Conservation (phyloP, 2,113 vertebrate species). For the Tragelaphus strepsiceros region DNA sequence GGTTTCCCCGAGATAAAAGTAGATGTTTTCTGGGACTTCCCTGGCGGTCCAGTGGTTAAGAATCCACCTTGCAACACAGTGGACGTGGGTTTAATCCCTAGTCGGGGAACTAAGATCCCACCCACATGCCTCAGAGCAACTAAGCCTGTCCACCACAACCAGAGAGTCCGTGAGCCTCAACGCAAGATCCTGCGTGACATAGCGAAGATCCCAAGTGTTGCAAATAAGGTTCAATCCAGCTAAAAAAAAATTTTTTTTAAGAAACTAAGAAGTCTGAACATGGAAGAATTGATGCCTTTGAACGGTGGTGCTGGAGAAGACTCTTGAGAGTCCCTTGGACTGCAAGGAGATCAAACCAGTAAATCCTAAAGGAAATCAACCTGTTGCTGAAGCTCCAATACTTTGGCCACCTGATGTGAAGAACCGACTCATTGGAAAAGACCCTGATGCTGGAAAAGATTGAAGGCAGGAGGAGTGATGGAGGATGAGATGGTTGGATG, state of each 20-base stretch:
- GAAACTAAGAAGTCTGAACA: neutral
- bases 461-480: neutral
- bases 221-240: neutral
- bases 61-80: neutral
- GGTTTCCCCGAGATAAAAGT: neutral
- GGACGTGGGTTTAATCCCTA: neutral
- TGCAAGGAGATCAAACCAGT: neutral
- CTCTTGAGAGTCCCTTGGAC: neutral
- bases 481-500: neutral
- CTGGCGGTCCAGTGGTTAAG: neutral
- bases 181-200: neutral
- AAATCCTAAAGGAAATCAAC: neutral
- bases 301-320: neutral
- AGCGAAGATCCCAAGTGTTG: neutral
- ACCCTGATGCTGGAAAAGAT: neutral
- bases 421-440: neutral
- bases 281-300: neutral
- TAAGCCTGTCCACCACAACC: neutral
- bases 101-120: neutral
- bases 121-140: neutral
- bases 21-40: neutral
- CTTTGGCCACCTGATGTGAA: neutral
- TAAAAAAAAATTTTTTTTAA: neutral
- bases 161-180: neutral
- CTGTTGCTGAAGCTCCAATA: neutral